These are phyloP conservation scores for Ciconia nigra DNA, from an alignment of 2,797 vertebrate genomes.

Conservation along the genomic window DNA sequence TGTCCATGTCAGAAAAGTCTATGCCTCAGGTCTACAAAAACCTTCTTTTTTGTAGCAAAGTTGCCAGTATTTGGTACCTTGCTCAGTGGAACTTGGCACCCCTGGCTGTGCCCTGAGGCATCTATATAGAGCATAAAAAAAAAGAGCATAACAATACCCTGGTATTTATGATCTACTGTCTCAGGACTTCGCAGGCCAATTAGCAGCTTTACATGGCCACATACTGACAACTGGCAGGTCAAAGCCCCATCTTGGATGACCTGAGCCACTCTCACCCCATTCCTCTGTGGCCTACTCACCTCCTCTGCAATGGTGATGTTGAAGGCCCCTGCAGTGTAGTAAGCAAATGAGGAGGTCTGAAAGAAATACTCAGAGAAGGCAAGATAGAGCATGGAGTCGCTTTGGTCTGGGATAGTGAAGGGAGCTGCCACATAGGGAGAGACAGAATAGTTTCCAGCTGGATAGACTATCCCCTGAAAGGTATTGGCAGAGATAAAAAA, in stretches of 20 bases:
- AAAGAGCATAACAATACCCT: neutral
- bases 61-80: neutral
- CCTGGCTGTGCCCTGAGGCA: neutral
- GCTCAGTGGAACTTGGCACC: neutral
- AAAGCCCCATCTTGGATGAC: neutral
- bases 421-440: constrained; percentile 73
- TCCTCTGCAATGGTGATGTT: constrained; percentile 77
- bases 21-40: neutral
- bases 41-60: neutral
- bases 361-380: constrained; percentile 82
- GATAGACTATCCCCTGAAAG: constrained; percentile 62
- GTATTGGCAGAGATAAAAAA: neutral
- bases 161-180: neutral
- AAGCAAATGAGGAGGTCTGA: constrained; percentile 83
- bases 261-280: neutral
- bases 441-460: constrained; percentile 19
- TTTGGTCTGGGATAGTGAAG: constrained; percentile 73
- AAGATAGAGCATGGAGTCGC: constrained; percentile 83
- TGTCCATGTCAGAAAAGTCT: neutral
- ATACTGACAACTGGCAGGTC: neutral
- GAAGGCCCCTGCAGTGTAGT: constrained; percentile 79
- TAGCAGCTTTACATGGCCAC: neutral
- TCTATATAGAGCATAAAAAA: neutral
- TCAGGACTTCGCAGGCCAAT: neutral
- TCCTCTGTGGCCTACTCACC: constrained; percentile 73